phyloP scores from a whole-genome alignment of 2,888 invertebrate genomes.

The Panorpa germanica region DNA sequence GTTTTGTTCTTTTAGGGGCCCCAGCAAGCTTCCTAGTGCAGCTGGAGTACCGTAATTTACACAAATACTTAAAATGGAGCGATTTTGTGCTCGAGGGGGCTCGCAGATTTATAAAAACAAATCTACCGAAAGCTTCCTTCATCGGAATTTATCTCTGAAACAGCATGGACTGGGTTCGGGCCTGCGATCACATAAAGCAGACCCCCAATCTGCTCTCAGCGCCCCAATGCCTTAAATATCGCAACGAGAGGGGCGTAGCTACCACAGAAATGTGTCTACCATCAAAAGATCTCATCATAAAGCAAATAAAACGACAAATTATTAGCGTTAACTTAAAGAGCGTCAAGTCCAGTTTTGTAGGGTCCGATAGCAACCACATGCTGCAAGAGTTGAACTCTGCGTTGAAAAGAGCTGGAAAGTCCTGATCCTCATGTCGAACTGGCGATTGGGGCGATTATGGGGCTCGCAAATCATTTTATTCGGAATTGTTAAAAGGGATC shows the following conservation, averaged over 20 bases:
- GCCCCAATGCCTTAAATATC: slow-evolving; percentile 89
- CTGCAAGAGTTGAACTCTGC: slow-evolving; percentile 52
- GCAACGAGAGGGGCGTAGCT: slow-evolving; percentile 67
- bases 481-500: slow-evolving; percentile 90
- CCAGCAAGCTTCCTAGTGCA: slow-evolving; percentile 91
- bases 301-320: slow-evolving; percentile 65
- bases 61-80: slow-evolving; percentile 70
- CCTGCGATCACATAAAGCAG: slow-evolving; percentile 61
- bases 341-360: slow-evolving; percentile 73
- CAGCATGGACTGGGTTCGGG: slow-evolving; percentile 84
- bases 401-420: slow-evolving; percentile 39
- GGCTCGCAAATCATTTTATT: slow-evolving; percentile 79
- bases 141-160: slow-evolving; percentile 89
- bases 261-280: slow-evolving; percentile 81
- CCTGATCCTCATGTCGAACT: slow-evolving; percentile 79
- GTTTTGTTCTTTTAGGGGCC: too few relatives aligned
- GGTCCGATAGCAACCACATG: slow-evolving; percentile 85
- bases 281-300: slow-evolving; percentile 50
- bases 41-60: slow-evolving; percentile 56
- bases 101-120: slow-evolving; percentile 46
- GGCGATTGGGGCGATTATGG: slow-evolving; percentile 78
- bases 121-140: slow-evolving; percentile 62
- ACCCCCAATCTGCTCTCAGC: slow-evolving; percentile 82
- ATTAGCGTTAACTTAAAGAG: slow-evolving; percentile 42
- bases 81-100: slow-evolving; percentile 40